Conservation (phyloP, 2,888 invertebrate genomes). For the Xestia sexstrigata region DNA sequence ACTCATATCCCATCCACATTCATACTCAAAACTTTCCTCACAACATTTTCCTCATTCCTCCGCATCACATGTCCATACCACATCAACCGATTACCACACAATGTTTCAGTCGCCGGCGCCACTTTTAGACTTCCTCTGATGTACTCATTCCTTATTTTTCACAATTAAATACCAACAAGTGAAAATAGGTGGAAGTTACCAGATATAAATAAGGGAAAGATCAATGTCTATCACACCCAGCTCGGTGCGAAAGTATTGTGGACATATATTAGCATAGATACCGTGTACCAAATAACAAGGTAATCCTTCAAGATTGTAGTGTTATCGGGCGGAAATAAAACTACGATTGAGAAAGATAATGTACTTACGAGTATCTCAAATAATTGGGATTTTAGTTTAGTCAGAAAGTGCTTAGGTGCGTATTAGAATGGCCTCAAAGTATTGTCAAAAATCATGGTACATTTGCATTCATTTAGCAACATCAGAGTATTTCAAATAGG, state of each 20-base stretch:
- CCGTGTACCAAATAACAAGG: conserved; percentile 10
- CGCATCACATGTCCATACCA: too few relatives aligned
- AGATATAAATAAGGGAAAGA: not conserved
- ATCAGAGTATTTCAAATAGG: not conserved
- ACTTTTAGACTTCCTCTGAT: too few relatives aligned
- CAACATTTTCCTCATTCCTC: too few relatives aligned
- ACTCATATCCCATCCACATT: too few relatives aligned
- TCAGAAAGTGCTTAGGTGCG: conserved; percentile 1
- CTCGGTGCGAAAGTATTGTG: not conserved
- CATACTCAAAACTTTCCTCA: too few relatives aligned
- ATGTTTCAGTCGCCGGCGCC: too few relatives aligned
- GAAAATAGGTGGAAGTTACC: not conserved
- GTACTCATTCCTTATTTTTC: too few relatives aligned
- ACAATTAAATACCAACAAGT: not conserved
- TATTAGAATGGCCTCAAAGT: conserved; percentile 7
- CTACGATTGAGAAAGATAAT: conserved; percentile 21
- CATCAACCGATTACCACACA: too few relatives aligned
- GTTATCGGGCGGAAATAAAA: conserved; percentile 9
- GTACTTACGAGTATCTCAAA: conserved; percentile 25
- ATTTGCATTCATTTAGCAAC: not conserved
- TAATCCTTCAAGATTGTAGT: conserved; percentile 32
- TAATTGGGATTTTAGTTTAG: conserved; percentile 14
- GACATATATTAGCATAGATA: not conserved
- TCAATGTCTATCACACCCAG: not conserved
- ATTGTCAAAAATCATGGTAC: not conserved